A percentile compares a stretch with the other conserved stretches of the same genome.
These are phyloP conservation scores for Drosophila sp. DNA, from an alignment of 1,140 invertebrate genomes.

Conservation along the genomic window DNA sequence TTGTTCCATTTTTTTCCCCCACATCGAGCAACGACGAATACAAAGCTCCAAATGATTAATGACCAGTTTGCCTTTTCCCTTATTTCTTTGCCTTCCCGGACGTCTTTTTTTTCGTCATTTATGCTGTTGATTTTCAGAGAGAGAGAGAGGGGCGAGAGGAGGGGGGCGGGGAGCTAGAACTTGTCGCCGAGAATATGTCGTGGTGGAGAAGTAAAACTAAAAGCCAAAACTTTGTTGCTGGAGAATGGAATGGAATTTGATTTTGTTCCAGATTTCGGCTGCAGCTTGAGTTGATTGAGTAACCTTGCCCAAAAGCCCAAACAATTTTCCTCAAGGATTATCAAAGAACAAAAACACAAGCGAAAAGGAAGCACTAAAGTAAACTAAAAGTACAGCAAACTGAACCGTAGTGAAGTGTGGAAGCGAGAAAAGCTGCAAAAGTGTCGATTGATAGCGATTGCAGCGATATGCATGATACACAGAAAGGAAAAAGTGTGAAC, in stretches of 20 bases:
- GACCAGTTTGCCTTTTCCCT: slow-evolving; percentile 62
- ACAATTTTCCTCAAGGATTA: slow-evolving; percentile 54
- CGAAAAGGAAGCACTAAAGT: background rate
- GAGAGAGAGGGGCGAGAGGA: background rate
- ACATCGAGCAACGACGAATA: slow-evolving; percentile 27
- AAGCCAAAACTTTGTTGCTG: slow-evolving; percentile 61
- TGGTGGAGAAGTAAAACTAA: slow-evolving; percentile 65
- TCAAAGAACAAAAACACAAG: slow-evolving; percentile 15
- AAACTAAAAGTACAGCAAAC: slow-evolving; percentile 3
- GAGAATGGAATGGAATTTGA: slow-evolving; percentile 70
- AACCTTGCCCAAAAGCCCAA: slow-evolving; percentile 44
- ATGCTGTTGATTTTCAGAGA: slow-evolving; percentile 37
- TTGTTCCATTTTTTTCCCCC: slow-evolving; percentile 40
- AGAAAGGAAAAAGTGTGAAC: slow-evolving; percentile 20
- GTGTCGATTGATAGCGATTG: slow-evolving; percentile 70
- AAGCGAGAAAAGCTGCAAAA: slow-evolving; percentile 33
- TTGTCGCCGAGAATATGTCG: slow-evolving; percentile 36
- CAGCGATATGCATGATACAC: slow-evolving; percentile 48
- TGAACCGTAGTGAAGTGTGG: slow-evolving; percentile 7
- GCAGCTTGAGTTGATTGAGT: slow-evolving; percentile 62
- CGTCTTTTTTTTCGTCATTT: slow-evolving; percentile 16
- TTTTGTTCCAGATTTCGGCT: slow-evolving; percentile 48
- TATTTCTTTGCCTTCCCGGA: background rate
- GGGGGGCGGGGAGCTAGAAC: slow-evolving; percentile 12
- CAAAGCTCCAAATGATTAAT: slow-evolving; percentile 69